phyloP scores from a whole-genome alignment of 37 sponge, comb jelly and placozoan species.

The Diacarnus erythraeanus region DNA sequence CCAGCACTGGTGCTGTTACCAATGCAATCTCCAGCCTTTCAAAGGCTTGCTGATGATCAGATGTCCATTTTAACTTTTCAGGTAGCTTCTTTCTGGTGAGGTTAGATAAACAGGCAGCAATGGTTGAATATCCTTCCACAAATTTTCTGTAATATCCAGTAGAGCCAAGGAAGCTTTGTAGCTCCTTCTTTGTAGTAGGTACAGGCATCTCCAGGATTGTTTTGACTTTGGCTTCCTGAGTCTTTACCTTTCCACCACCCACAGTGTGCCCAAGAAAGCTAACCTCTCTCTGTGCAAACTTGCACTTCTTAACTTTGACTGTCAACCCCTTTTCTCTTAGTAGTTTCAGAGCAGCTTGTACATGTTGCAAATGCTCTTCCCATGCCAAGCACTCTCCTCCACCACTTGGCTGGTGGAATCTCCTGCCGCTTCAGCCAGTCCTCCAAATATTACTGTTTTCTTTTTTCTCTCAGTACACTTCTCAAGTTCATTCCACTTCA shows the following conservation, averaged over 20 bases:
- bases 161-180: neutral
- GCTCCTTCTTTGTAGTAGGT: neutral
- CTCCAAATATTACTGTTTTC: neutral
- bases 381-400: neutral
- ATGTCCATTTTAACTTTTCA: neutral
- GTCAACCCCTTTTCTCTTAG: neutral
- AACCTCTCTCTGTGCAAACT: neutral
- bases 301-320: neutral
- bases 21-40: neutral
- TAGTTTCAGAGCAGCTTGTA: neutral
- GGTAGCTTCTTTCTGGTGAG: neutral
- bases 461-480: neutral
- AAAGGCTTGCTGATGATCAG: neutral
- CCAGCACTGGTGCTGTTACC: neutral
- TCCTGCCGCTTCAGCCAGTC: neutral
- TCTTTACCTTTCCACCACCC: neutral
- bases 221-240: neutral
- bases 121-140: neutral
- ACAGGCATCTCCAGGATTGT: neutral
- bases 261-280: neutral
- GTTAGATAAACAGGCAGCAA: neutral
- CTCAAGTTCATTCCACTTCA: neutral
- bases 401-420: neutral
- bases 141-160: neutral
- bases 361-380: neutral